These are phyloP conservation scores for Heterodera schachtii DNA, from an alignment of 1,140 invertebrate genomes.

Conservation along the genomic window DNA sequence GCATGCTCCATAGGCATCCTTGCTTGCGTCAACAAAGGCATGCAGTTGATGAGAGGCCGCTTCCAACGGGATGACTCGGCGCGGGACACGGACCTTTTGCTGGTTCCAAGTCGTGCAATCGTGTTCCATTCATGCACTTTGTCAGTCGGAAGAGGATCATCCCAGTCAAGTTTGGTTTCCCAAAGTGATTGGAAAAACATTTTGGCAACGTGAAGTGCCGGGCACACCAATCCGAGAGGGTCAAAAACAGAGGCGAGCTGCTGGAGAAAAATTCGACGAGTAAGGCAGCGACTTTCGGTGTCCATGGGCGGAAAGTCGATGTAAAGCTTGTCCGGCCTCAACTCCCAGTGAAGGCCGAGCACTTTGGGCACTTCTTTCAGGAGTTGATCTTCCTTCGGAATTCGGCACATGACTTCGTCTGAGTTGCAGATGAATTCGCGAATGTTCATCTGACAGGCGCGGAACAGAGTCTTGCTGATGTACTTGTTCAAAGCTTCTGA, in stretches of 20 bases:
- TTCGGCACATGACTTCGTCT: neutral
- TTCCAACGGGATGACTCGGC: neutral
- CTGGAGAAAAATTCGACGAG: conserved; percentile 34
- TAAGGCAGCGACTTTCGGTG: neutral
- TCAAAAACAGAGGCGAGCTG: conserved; percentile 36
- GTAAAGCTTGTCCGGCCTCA: conserved; percentile 3
- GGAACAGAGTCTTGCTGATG: conserved; percentile 31
- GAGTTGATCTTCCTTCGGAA: conserved; percentile 20
- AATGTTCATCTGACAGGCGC: conserved; percentile 44
- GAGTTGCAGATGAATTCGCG: conserved; percentile 41
- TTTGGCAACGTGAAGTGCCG: conserved; percentile 29
- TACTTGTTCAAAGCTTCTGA: conserved; percentile 33
- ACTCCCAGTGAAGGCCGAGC: conserved; percentile 42
- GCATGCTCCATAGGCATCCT: conserved; percentile 34
- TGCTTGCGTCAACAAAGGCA: conserved; percentile 40
- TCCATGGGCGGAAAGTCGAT: neutral
- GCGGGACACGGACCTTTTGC: neutral
- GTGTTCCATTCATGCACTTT: neutral
- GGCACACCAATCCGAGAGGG: conserved; percentile 34
- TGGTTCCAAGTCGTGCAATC: neutral
- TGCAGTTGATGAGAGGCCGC: conserved; percentile 30
- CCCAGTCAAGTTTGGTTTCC: conserved; percentile 27
- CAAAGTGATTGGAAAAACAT: conserved; percentile 43
- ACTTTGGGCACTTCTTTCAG: conserved; percentile 27
- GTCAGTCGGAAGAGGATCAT: neutral